phyloP scores from a whole-genome alignment of 2,797 vertebrate species.

The Eospalax fontanierii region DNA sequence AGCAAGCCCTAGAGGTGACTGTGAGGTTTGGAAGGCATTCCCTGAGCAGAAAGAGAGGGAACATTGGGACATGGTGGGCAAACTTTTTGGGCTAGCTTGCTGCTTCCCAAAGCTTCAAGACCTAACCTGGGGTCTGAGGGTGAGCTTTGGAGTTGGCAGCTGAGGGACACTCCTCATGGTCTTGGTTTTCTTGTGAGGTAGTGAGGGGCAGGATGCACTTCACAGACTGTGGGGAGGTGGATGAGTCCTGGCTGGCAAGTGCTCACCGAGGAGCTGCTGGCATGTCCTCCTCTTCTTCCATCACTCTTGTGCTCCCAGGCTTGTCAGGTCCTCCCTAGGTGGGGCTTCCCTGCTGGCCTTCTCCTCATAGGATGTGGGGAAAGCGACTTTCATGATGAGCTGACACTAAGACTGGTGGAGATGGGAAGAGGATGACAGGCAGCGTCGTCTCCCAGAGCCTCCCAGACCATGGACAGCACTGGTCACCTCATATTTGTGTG shows the following conservation, averaged over 20 bases:
- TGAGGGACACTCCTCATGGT: background rate
- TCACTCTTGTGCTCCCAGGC: rapidly evolving
- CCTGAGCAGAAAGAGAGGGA: background rate
- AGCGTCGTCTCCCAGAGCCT: background rate
- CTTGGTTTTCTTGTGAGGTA: background rate
- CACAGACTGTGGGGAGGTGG: background rate
- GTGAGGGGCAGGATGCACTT: rapidly evolving
- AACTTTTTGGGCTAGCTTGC: background rate
- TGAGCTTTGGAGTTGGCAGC: too few relatives aligned
- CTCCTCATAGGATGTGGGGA: background rate
- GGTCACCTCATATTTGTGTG: too few relatives aligned
- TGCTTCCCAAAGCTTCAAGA: too few relatives aligned
- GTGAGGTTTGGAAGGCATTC: background rate
- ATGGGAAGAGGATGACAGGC: rapidly evolving
- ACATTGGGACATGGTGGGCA: too few relatives aligned
- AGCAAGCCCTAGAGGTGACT: background rate
- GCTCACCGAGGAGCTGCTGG: background rate
- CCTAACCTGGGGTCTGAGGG: too few relatives aligned
- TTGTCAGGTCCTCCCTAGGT: background rate
- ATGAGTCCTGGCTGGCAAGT: background rate
- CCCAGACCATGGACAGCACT: too few relatives aligned
- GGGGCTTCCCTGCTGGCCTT: background rate
- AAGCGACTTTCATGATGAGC: background rate
- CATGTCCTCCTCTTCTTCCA: too few relatives aligned
- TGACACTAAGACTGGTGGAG: background rate